Evolutionary conservation across 2,113 vertebrate species (phyloP), one percentile per base, ranked within the genome.

Genomic region (Erinaceus europaeus): DNA sequence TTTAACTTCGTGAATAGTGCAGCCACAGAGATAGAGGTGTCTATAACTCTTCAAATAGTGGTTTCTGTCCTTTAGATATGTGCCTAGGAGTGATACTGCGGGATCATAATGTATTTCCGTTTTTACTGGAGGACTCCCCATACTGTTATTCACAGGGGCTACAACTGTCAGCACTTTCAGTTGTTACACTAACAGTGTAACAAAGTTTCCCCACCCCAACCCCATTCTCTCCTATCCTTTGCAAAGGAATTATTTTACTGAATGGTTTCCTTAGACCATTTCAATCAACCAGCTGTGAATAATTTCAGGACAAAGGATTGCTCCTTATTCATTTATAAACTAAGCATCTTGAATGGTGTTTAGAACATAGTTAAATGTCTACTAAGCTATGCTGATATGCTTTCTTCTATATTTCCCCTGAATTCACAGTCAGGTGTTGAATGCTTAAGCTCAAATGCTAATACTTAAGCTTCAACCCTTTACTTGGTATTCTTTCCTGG

Each of bases 401-500:
- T 18, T 89, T 69, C 23, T 48, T 4, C 23, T 27, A 17, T 67
- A 76, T 32, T 78, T 89, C 21, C 61, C 86, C 57, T 84, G 50
- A 81, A 83, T 82, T n/a, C n/a, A n/a, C n/a, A 86, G 42, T 23
- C 46, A 38, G 84, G 20, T 42, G 5, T 32, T 5, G 44, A 73
- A 89, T 69, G 34, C 40, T 73, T 84, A 68, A 88, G 76, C 52
- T 90, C 52, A 78, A 74, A 86, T 62, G 81, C 46, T 86, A 84
- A 73, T 69, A 32, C 61, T 72, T 69, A n/a, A n/a, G 73, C 40
- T 91, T 13, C 29, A 90, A 32, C 3, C 36, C 52, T 90, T 88
- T 73, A 88, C 91, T 86, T 84, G 91, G 38, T 69, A 93, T 91
- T 94, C 91, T 90, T 53, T 88, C 42, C 72, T 89, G 50, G 73